Conservation (phyloP, 2,797 vertebrate genomes). For the Pangasius larnaudii region DNA sequence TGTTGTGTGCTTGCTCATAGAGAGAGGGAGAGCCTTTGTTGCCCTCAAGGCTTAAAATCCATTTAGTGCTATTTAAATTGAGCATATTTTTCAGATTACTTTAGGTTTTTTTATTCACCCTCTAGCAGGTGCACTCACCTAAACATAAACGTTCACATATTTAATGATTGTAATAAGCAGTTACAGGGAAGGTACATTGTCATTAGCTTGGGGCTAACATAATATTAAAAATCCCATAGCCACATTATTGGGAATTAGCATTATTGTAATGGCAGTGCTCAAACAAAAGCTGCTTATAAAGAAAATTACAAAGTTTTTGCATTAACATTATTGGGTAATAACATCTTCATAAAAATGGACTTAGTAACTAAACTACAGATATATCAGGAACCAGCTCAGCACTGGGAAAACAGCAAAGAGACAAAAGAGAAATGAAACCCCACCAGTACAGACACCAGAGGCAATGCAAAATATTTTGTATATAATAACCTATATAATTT, state of each 20-base stretch:
- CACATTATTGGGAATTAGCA: neutral
- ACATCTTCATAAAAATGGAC: constrained; percentile 29
- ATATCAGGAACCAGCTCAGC: neutral
- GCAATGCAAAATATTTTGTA: neutral
- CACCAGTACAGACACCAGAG: neutral
- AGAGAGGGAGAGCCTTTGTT: neutral
- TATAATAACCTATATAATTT: neutral
- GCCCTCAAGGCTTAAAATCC: neutral
- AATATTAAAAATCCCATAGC: neutral
- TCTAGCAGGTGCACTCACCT: neutral
- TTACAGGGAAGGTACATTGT: neutral
- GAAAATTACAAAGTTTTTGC: neutral
- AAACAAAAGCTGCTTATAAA: neutral
- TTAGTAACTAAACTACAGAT: neutral
- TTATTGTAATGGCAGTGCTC: neutral
- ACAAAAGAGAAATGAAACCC: neutral
- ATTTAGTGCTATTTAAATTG: neutral
- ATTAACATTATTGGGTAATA: neutral
- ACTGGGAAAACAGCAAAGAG: neutral
- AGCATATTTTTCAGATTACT: neutral
- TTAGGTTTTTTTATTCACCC: neutral
- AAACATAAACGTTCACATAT: neutral
- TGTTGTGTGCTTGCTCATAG: neutral
- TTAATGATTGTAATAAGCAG: neutral
- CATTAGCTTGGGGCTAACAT: neutral